Base-by-base conservation (phyloP, 2,888 invertebrate species). In the Andrena trimmerana region DNA sequence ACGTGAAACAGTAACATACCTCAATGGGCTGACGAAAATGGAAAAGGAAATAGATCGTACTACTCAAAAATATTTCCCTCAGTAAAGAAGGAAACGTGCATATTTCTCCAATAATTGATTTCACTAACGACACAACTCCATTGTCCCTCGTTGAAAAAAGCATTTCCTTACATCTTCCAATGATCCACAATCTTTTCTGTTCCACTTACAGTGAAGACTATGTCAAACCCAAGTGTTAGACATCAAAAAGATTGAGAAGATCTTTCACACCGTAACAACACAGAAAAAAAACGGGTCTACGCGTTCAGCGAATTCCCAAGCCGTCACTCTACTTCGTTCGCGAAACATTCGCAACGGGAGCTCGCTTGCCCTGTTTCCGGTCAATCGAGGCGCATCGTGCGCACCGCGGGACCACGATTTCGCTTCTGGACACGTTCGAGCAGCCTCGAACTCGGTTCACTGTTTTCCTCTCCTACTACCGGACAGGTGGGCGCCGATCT, bases 361-460 rank as follows among this genome's bases (percentile, higher is more conserved):
- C 65, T 73, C 42, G 31, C 24, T 16, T 50, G 7, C 42, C 13
- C 48, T 20, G 67, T 83, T 75, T 85, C 62, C 73, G 66, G 69
- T 69, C 33, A 63, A 16, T 65, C 63, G 67, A 69, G 57, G 68
- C 84, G 62, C 80, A 83, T 71, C 78, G 80, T 54, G 78, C 72
- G 76, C 82, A 48, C 20, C 69, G 69, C 85, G 76, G 74, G 60
- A 10, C 57, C 66, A 81, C 83, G 71, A 84, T 83, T 84, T 79
- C 79, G 76, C 83, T 83, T 80, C 79, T 85, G 81, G 54, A 83
- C 63, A 31, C 57, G 69, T 71, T 69, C 71, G 72, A 50, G 48
- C 63, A 54, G 36, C 27, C 24, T 50, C 60, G 57, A 78, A 50
- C 10, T 27, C 57, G 63, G 57, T 66, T 71, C 77, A 48, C 74